A percentile compares a stretch with the other conserved stretches of the same genome.
These are phyloP conservation scores for Metopolophium dirhodum DNA, from an alignment of 1,140 invertebrate species.

Conservation along the genomic window DNA sequence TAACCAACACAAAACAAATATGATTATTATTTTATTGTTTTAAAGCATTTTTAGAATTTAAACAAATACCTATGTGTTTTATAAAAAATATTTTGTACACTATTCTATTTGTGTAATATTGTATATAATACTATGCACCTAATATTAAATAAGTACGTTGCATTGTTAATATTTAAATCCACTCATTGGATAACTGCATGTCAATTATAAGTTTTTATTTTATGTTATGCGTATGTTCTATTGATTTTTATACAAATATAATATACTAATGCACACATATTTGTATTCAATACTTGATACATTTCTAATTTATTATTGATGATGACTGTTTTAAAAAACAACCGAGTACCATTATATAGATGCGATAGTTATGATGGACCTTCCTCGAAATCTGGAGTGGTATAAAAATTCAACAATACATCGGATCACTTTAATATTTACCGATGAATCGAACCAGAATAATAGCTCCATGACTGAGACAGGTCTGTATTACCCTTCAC, in stretches of 20 bases:
- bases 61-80: not conserved
- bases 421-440: constrained; percentile 21
- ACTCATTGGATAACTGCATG: not conserved
- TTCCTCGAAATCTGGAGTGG: constrained; percentile 39
- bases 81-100: not conserved
- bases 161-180: not conserved
- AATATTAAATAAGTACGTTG: not conserved
- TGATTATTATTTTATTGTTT: not conserved
- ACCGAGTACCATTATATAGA: not conserved
- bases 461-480: constrained; percentile 16
- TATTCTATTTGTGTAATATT: not conserved
- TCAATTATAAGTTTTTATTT: not conserved
- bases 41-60: not conserved
- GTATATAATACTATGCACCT: not conserved
- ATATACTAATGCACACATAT: not conserved
- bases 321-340: constrained; percentile 39
- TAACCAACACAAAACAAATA: no score
- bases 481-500: constrained; percentile 42
- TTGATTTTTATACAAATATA: not conserved
- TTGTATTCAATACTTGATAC: not conserved
- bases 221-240: not conserved
- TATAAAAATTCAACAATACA: not conserved
- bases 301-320: not conserved
- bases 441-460: constrained; percentile 44
- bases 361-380: not conserved